Percentiles rank a stretch among this genome's conserved stretches.
phyloP scores from a whole-genome alignment of 2,113 vertebrate species.

The Poeciliopsis retropinna region DNA sequence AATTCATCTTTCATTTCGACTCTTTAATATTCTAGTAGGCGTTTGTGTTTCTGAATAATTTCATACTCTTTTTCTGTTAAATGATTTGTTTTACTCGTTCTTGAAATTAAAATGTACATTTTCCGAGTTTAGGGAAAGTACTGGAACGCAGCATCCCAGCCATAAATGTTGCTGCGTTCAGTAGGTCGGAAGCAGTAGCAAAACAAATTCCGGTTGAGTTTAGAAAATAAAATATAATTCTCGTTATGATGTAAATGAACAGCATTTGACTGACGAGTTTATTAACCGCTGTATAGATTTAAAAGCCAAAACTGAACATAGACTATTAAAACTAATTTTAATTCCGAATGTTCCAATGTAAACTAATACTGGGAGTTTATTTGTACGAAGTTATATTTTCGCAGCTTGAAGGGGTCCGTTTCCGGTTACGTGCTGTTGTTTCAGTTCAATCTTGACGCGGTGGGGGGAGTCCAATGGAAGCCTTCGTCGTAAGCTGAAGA shows the following conservation, averaged over 20 bases:
- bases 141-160: constrained; percentile 35
- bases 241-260: not conserved
- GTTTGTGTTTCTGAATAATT: no score
- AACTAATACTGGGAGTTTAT: not conserved
- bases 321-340: not conserved
- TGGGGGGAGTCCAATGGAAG: constrained; percentile 76
- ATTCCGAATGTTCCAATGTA: rapidly evolving
- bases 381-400: not conserved
- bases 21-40: no score
- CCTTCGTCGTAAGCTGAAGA: constrained; percentile 66
- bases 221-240: constrained; percentile 7
- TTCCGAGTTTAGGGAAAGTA: constrained; percentile 16
- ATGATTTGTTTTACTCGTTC: not conserved
- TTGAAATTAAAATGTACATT: rapidly evolving
- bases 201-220: constrained; percentile 17
- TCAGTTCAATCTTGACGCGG: constrained; percentile 40
- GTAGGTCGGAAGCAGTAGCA: not conserved
- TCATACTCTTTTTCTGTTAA: not conserved
- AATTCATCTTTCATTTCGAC: no score
- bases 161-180: no score
- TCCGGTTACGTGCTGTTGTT: constrained; percentile 10
- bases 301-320: not conserved
- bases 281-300: not conserved
- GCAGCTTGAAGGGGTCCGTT: rapidly evolving
- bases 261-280: not conserved